Base-by-base conservation (phyloP, 2,113 vertebrate genomes). In the Tragelaphus scriptus region DNA sequence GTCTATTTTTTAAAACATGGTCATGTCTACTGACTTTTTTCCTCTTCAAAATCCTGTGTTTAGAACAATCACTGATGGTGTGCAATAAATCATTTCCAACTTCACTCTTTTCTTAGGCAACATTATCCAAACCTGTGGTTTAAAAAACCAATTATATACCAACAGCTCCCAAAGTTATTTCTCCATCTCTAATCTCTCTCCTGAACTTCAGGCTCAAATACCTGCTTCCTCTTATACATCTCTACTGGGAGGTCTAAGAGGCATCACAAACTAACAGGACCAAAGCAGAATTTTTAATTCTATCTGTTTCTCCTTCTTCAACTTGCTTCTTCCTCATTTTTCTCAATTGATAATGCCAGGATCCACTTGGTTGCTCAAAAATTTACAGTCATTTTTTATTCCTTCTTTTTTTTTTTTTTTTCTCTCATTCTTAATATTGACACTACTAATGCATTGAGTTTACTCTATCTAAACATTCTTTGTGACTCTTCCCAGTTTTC, bases 1-100 rank as follows among this genome's bases (percentile, higher is more conserved):
- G 44, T 82, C 75, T 95, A 25, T 88, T 95, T 96, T 90, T 79
- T 63, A n/a, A 32, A 94, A 92, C 47, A 61, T 92, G 30, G 15
- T 75, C 96, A 30, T 68, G 9, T 93, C 89, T 95, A 93, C 84
- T 55, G 91, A 92, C n/a, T 65, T 92, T 92, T 59, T 92, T 2
- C 7, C 21, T 49, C 30, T 90, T 97, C n/a, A 51, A 93, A 95
- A 59, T 23, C 15, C 56, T 44, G 2, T 93, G 71, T 97, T 91
- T 92, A 92, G 87, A 97, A 58, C 17, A 81, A 56, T 82, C 71
- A n/a, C 19, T 80, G 47, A 89, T 89, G 87, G 14, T 30, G 93
- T 88, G 19, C 55, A 88, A 95, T 85, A 92, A 92, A 88, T 92
- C 21, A 3, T 61, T 93, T 96, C 59, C 7, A 82, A 51, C 71